Evolutionary conservation across 2,888 invertebrate genomes (phyloP).

Genomic region (Micoletzkya japonica): DNA sequence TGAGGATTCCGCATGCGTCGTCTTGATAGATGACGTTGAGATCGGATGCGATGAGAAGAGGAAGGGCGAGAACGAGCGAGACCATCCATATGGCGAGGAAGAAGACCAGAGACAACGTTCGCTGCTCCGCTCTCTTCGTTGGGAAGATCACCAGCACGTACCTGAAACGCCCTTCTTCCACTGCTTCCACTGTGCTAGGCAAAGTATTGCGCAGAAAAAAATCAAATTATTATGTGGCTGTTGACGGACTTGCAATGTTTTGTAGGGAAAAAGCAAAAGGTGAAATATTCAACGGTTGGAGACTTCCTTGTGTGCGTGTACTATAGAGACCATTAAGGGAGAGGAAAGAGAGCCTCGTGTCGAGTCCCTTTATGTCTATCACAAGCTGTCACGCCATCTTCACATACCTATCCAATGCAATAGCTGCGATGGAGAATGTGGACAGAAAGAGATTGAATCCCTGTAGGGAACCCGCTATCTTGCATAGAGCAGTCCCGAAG

Average conservation of each 20-base stretch:
- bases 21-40: conserved; percentile 51
- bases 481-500: conserved; percentile 81
- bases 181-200: too few relatives aligned
- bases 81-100: conserved; percentile 67
- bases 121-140: conserved; percentile 65
- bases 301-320: too few relatives aligned
- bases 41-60: conserved; percentile 58
- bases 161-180: conserved; percentile 38
- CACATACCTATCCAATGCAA: conserved; percentile 67
- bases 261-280: not conserved
- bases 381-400: not conserved
- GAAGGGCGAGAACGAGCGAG: conserved; percentile 64
- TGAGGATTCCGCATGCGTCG: conserved; percentile 44
- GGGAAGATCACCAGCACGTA: conserved; percentile 63
- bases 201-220: not conserved
- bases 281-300: not conserved
- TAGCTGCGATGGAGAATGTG: conserved; percentile 89
- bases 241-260: too few relatives aligned
- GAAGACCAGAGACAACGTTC: conserved; percentile 64
- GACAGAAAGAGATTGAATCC: conserved; percentile 86
- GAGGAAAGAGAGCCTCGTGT: too few relatives aligned
- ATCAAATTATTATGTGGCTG: too few relatives aligned
- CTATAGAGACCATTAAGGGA: too few relatives aligned
- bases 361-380: too few relatives aligned
- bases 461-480: conserved; percentile 81